Conservation (phyloP, 2,113 vertebrate genomes). For the Galeopterus variegatus region DNA sequence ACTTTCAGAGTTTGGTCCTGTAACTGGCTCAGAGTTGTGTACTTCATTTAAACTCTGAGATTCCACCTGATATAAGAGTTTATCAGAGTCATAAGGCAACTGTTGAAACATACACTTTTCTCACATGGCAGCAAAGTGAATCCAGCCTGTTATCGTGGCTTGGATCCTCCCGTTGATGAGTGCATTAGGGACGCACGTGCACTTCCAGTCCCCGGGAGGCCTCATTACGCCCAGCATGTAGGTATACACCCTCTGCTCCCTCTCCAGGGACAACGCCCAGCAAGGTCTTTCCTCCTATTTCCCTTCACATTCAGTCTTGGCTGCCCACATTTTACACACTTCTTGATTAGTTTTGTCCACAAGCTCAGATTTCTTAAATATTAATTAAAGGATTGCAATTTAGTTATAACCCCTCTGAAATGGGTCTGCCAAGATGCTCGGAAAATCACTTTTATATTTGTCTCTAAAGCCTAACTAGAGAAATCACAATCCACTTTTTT, state of each 20-base stretch:
- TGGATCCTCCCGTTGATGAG: background rate
- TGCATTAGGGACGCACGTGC: rapidly evolving
- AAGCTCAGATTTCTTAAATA: background rate
- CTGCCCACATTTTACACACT: background rate
- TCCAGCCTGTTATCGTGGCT: background rate
- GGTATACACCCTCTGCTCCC: background rate
- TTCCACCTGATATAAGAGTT: background rate
- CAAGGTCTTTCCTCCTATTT: background rate
- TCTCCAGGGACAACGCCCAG: background rate
- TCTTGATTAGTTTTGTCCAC: background rate
- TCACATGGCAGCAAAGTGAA: background rate
- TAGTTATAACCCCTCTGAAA: background rate
- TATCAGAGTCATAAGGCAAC: background rate
- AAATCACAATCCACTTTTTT: background rate
- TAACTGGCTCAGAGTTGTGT: background rate
- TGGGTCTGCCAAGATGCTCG: background rate
- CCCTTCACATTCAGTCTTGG: background rate
- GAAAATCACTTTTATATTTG: constrained; percentile 40
- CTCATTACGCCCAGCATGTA: background rate
- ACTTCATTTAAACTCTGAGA: background rate
- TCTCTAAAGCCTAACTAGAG: background rate
- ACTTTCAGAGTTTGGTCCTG: background rate
- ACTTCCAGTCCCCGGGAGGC: background rate
- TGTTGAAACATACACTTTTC: background rate
- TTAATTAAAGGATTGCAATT: background rate